Evolutionary conservation across 2,797 vertebrate species (phyloP), one percentile per base, ranked within the genome.

Genomic region (Austrolebias charrua): DNA sequence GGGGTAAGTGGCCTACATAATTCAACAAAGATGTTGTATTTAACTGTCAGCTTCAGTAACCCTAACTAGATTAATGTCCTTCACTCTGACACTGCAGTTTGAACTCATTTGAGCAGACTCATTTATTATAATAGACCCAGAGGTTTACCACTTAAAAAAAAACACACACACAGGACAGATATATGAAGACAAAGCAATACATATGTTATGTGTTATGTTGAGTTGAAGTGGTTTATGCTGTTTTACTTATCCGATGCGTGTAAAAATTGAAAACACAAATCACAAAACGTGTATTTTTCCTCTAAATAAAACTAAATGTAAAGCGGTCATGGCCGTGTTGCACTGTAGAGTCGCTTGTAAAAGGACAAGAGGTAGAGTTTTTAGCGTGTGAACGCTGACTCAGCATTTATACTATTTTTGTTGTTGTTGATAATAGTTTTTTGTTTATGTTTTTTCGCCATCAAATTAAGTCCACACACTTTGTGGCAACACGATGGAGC

Each of bases 1-100:
- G 47, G 70, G 77, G 69, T 64, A 71, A 77, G 60, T 84, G 81
- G 66, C 84, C 81, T 83, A 85, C 79, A 87, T 84, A 86, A 82
- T 78, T 82, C 68, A 83, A 69, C 69, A 44, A 58, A 24, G 75
- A 73, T 75, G 70, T 65, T 68, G 60, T 55, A 63, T 69, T 58
- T 76, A 63, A 69, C 58, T 63, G 64, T 71, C 62, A 73, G 64
- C 61, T 8, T 56, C 56, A 59, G 62, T 62, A 62, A 82, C 58
- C 71, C 61, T 64, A 57, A 71, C 72, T 57, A 55, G 67, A 76
- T 75, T 79, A 71, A 77, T 80, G 71, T n/a, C 63, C 80, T 59
- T 73, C 65, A 48, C 65, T 72, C 71, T 60, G 19, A 70, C 53
- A 52, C 48, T 63, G 40, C 78, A 60, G 71, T 69, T 66, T 83